Conservation (phyloP, 2,113 vertebrate genomes). For the Mirza zaza region DNA sequence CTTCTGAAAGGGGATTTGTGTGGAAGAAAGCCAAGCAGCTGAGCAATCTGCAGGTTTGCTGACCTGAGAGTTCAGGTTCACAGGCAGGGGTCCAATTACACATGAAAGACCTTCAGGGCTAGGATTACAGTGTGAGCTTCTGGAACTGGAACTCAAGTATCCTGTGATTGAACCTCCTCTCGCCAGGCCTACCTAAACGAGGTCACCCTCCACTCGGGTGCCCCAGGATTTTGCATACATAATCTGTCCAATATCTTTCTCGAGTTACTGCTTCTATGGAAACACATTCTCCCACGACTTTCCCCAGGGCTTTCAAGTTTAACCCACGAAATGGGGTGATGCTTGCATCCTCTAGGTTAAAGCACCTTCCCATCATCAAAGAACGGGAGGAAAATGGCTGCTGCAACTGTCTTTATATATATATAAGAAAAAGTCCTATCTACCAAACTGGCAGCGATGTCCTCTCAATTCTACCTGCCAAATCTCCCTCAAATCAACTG, state of each 20-base stretch:
- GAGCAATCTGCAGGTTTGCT: background rate
- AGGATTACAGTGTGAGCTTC: background rate
- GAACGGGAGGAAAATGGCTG: background rate
- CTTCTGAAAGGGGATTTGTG: too few relatives aligned
- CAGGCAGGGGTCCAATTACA: background rate
- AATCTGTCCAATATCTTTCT: background rate
- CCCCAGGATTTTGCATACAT: background rate
- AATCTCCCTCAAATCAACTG: background rate
- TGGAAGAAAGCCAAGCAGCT: background rate
- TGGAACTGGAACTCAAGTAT: background rate
- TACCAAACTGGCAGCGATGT: background rate
- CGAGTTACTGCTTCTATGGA: background rate
- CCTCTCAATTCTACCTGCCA: background rate
- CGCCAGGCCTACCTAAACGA: background rate
- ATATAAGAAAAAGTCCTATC: background rate
- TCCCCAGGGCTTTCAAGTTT: background rate
- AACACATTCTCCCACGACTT: background rate
- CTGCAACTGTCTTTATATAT: background rate
- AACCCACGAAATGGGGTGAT: background rate
- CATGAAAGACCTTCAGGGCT: background rate
- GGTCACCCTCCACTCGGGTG: background rate
- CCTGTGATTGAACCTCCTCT: background rate
- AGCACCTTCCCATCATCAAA: background rate
- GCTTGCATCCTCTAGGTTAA: background rate
- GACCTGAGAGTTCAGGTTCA: background rate